phyloP scores from a whole-genome alignment of 2,113 vertebrate genomes.

The Stictonetta naevosa region DNA sequence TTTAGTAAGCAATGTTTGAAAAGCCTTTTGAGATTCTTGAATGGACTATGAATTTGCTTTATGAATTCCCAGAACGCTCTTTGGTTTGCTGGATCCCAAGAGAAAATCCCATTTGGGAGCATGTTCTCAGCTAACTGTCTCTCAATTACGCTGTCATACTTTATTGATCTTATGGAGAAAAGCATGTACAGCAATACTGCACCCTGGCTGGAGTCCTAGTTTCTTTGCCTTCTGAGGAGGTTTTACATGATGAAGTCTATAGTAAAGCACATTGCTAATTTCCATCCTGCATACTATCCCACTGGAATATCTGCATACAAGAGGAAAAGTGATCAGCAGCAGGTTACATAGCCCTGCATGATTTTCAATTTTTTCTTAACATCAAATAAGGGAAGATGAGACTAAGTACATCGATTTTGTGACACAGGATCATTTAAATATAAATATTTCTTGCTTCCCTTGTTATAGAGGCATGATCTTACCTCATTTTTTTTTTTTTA shows the following conservation, averaged over 20 bases:
- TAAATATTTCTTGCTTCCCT: not conserved
- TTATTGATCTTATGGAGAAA: slow-evolving; percentile 33
- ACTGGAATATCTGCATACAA: not conserved
- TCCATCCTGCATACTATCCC: not conserved
- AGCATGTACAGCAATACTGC: not conserved
- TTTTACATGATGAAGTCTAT: not conserved
- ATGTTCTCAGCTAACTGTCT: slow-evolving; percentile 32
- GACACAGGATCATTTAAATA: not conserved
- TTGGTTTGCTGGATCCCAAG: not conserved
- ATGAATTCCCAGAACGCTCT: slow-evolving; percentile 30
- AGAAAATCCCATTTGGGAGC: slow-evolving; percentile 40
- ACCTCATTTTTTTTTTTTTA: not conserved
- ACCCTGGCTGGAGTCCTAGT: not conserved
- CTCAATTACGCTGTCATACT: slow-evolving; percentile 33
- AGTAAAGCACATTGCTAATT: not conserved
- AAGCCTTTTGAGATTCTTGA: slow-evolving; percentile 31
- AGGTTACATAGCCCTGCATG: not conserved
- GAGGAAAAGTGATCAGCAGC: not conserved
- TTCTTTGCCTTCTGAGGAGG: not conserved
- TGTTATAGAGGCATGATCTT: not conserved
- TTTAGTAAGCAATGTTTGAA: not conserved
- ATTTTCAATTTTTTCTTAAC: not conserved
- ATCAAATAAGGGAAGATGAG: not conserved
- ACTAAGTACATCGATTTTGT: rapidly evolving
- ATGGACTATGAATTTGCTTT: slow-evolving; percentile 40